Evolutionary conservation across 2,113 vertebrate genomes (phyloP).

Genomic region (Nothocercus julius): DNA sequence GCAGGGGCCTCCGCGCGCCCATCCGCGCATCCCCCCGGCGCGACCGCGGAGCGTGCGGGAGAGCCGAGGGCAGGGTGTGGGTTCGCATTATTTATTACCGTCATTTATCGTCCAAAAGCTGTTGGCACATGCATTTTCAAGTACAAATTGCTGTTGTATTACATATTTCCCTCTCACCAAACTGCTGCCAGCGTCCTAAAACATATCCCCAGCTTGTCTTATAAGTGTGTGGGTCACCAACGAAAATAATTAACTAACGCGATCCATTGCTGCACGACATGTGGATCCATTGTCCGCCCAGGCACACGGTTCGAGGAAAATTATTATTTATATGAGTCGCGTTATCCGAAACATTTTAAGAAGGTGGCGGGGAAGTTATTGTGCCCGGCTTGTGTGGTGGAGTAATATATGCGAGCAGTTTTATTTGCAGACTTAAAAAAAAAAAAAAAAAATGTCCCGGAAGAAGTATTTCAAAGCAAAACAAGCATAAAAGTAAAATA

Average conservation of each 20-base stretch:
- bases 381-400: neutral
- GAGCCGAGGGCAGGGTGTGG: neutral
- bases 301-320: neutral
- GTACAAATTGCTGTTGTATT: conserved; percentile 64
- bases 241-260: conserved; percentile 38
- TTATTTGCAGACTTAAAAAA: neutral
- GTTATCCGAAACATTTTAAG: neutral
- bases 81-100: conserved; percentile 61
- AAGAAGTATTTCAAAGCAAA: conserved; percentile 25
- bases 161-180: conserved; percentile 40
- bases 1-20: neutral
- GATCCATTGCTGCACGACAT: neutral
- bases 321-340: neutral
- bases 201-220: conserved; percentile 25
- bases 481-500: neutral
- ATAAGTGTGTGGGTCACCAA: conserved; percentile 37
- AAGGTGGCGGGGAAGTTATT: neutral
- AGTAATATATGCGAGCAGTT: neutral
- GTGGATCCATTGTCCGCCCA: neutral
- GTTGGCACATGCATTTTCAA: conserved; percentile 66
- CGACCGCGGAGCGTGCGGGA: neutral
- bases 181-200: conserved; percentile 34
- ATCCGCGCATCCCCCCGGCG: neutral
- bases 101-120: conserved; percentile 63
- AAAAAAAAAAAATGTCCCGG: neutral